These are phyloP conservation scores for Campaea margaritaria DNA, from an alignment of 2,888 invertebrate genomes.

Conservation along the genomic window DNA sequence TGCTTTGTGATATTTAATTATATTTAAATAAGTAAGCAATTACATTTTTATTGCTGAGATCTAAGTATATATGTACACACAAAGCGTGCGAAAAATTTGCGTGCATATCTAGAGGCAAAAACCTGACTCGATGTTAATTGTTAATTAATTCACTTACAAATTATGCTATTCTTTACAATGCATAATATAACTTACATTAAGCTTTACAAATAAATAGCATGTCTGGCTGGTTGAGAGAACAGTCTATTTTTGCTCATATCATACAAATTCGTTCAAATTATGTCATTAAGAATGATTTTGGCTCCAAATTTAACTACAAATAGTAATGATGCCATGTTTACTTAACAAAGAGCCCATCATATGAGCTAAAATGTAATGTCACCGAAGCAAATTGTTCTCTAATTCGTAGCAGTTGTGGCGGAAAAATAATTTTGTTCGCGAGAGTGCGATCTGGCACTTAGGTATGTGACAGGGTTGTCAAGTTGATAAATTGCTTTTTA, in stretches of 20 bases:
- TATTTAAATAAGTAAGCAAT: neutral
- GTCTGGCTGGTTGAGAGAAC: no score
- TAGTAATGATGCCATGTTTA: no score
- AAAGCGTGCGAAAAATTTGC: conserved; percentile 8
- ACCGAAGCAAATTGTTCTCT: conserved; percentile 24
- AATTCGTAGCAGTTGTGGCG: conserved; percentile 42
- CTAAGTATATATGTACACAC: neutral
- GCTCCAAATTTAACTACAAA: no score
- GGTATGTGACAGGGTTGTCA: conserved; percentile 30
- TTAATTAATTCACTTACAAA: conserved; percentile 16
- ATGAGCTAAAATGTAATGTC: conserved; percentile 1
- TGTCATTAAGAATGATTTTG: no score
- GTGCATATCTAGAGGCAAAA: neutral
- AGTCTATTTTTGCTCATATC: no score
- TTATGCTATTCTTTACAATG: conserved; percentile 5
- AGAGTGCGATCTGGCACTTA: conserved; percentile 5
- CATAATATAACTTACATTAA: no score
- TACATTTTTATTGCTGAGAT: neutral
- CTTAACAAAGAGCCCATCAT: neutral
- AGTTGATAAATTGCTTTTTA: neutral
- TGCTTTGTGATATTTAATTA: no score
- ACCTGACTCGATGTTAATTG: neutral
- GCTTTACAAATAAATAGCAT: no score
- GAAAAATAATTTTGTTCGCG: conserved; percentile 57
- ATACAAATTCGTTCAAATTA: no score